A percentile compares a stretch with the other conserved stretches of the same genome.
Conservation (phyloP, 2,797 vertebrate species). For the Selene dorsalis region DNA sequence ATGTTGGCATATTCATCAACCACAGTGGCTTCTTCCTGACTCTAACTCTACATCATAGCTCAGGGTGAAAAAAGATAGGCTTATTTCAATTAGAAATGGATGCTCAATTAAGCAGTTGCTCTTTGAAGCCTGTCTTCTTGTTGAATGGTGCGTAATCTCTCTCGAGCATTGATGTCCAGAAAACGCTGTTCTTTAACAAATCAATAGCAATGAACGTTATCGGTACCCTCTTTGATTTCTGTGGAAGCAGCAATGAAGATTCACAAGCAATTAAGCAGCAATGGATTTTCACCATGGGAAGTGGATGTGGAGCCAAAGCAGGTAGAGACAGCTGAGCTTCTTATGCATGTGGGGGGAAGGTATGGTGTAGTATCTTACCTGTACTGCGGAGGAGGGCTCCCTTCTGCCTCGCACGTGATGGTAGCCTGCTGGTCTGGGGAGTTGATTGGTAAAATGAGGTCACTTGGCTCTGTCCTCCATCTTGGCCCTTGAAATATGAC, state of each 20-base stretch:
- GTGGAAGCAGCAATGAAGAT: conserved; percentile 59
- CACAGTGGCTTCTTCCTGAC: conserved; percentile 26
- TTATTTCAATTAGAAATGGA: conserved; percentile 63
- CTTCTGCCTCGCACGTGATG: conserved; percentile 81
- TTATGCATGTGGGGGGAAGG: conserved; percentile 13
- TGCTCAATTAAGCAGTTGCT: conserved; percentile 68
- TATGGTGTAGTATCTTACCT: conserved; percentile 75
- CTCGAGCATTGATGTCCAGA: conserved; percentile 58
- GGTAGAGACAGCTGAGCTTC: conserved; percentile 16
- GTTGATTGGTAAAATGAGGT: conserved; percentile 85
- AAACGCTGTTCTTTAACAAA: conserved; percentile 66
- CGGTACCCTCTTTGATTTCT: conserved; percentile 64
- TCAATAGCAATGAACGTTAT: conserved; percentile 73
- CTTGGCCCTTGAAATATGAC: conserved; percentile 84
- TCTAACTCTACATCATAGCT: conserved; percentile 51
- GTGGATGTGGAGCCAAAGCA: conserved; percentile 5
- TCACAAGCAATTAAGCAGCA: conserved; percentile 61
- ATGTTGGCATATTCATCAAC: conserved; percentile 66
- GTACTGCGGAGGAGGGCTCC: conserved; percentile 80
- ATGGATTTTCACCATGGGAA: conserved; percentile 39
- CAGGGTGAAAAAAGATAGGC: conserved; percentile 54
- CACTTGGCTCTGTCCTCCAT: conserved; percentile 83
- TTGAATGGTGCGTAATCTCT: conserved; percentile 59
- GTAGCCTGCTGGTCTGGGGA: conserved; percentile 81
- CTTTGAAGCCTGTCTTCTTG: conserved; percentile 63